Evolutionary conservation across 2,113 vertebrate species (phyloP), one percentile per base, ranked within the genome.

Genomic region (Illadopsis cleaveri): DNA sequence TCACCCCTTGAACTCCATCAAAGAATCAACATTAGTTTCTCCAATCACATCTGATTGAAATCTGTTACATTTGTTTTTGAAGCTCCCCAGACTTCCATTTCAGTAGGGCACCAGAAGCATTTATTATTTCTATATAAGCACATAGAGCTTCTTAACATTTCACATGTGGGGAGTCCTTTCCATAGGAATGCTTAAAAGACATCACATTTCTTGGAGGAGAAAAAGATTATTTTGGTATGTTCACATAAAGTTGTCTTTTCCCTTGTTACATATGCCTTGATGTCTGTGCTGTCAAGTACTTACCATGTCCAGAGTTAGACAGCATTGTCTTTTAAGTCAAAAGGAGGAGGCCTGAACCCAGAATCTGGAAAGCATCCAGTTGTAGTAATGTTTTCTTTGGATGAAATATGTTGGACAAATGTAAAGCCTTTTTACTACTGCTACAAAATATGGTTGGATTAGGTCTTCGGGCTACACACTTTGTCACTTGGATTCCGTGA

Each of bases 361-460:
- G 51, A 73, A 66, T 45, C 71, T 86, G 91, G 91, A 80, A 78
- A 65, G 77, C 30, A 66, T 89, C 86, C 91, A 92, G 38, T 2
- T 57, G 57, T n/a, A 86, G 71, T 45, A 83, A 89, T 47, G 72
- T 44, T 91, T 86, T 15, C n/a, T 94, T 84, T 16, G 15, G 60
- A 86, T 81, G 38, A 95, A 95, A 83, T 40, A 93, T 20, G 16
- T 24, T 91, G 81, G 57, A 84, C 60, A 89, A 94, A 70, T 5
- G 18, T 44, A 95, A 95, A 92, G 80, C 64, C 56, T 73, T 92
- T 91, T 93, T 66, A 84, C 72, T 86, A 33, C 31, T 77, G 53
- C 37, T 81, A 77, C 30, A 78, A 86, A 91, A 81, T 25, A 81
- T 0, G 20, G 58, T 30, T 70, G 50, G 83, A 73, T 66, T n/a